phyloP scores from a whole-genome alignment of 2,113 vertebrate genomes.

The Rhinichthys klamathensis region DNA sequence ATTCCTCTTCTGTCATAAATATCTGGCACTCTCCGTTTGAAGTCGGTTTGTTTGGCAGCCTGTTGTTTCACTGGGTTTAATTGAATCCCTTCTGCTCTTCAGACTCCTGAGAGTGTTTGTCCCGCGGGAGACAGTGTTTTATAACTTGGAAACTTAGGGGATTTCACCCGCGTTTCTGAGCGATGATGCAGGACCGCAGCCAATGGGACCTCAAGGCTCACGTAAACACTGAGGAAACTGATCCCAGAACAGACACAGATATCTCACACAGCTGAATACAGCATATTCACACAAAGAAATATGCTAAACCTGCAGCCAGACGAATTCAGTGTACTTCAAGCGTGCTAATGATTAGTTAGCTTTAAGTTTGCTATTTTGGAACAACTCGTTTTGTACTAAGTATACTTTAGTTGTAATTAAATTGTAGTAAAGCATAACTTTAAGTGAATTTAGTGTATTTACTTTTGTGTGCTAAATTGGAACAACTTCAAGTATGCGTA shows the following conservation, averaged over 20 bases:
- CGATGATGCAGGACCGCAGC: constrained; percentile 16
- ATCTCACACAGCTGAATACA: not conserved
- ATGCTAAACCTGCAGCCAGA: too few relatives aligned
- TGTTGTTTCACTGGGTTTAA: constrained; percentile 21
- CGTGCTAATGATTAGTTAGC: too few relatives aligned
- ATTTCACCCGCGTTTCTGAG: constrained; percentile 36
- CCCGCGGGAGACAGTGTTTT: constrained; percentile 55
- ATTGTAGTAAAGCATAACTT: too few relatives aligned
- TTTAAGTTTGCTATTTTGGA: too few relatives aligned
- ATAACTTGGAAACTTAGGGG: constrained; percentile 38
- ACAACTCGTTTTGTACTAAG: too few relatives aligned
- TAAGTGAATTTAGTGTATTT: too few relatives aligned
- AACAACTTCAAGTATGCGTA: too few relatives aligned
- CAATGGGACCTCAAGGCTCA: not conserved
- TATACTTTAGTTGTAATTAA: too few relatives aligned
- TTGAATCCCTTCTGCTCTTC: constrained; percentile 54
- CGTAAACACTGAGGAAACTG: not conserved
- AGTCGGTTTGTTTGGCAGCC: not conserved
- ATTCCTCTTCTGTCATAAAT: not conserved
- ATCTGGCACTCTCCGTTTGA: not conserved
- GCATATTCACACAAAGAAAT: too few relatives aligned
- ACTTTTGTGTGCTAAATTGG: too few relatives aligned
- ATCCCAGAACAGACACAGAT: not conserved
- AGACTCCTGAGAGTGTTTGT: constrained; percentile 71
- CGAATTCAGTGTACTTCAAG: too few relatives aligned